Evolutionary conservation across 37 sponge, comb jelly and placozoan genomes (phyloP), one percentile per base, ranked within the genome.

Genomic region (Haliclona indistincta): DNA sequence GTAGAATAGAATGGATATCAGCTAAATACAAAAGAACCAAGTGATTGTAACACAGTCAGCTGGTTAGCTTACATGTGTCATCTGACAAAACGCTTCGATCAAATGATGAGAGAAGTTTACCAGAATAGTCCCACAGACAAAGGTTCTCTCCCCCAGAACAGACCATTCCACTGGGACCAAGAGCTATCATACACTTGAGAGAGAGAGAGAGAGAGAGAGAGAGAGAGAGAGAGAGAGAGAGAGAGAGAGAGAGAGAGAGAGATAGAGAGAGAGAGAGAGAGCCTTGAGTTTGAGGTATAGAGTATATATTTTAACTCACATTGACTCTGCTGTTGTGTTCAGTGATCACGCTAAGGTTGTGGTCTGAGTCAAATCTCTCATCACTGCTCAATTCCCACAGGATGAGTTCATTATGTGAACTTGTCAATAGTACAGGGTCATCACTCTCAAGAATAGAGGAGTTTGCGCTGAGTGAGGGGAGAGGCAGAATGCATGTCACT

Each of bases 131-230:
- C 88, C 88, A 87, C 38, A 87, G 77, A 54, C 88, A 87, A 43
- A 87, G 43, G 72, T 87, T 82, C 13, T 32, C 7, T 30, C 88
- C 88, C 41, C 88, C 88, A 19, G 88, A 87, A 30, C 88, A 87
- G 2, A 87, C 33, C 67, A 87, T 32, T 4, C 76, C 82, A 7
- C 53, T 47, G 45, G 23, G 8, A 60, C 17, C 25, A 60, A 8
- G 17, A 11, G 6, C 29, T n/a, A n/a, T n/a, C n/a, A n/a, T n/a
- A n/a, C n/a, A n/a, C n/a, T n/a, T n/a, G n/a, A n/a, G n/a, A n/a
- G 35, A 10, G 7, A 2, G 64, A 32, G 64, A 28, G 64, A 63
- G 30, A 37, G 64, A 32, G 30, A 20, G 30, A 32, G 64, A 20
- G 35, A 32, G 35, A 20, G 30, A 32, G 64, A 37, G 64, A 63